Conservation (phyloP, 1,140 invertebrate genomes). For the Harpegnathos saltator region DNA sequence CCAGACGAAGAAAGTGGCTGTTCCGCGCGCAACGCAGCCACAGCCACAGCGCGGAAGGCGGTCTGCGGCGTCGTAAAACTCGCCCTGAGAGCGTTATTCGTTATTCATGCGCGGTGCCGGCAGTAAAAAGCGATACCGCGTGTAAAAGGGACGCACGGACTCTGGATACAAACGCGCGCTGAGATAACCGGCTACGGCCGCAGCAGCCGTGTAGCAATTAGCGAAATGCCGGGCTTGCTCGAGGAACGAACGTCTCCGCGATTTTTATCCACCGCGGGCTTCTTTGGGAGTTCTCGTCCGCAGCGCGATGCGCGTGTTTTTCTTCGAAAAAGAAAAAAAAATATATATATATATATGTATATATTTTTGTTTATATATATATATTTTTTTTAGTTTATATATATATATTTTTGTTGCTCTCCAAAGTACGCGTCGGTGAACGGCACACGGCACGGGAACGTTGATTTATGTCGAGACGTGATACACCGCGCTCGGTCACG, state of each 20-base stretch:
- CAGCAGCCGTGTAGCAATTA: neutral
- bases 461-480: conserved; percentile 49
- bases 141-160: neutral
- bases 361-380: too few relatives aligned
- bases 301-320: too few relatives aligned
- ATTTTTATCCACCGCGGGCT: neutral
- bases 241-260: neutral
- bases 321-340: too few relatives aligned
- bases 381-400: too few relatives aligned
- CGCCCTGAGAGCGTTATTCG: neutral
- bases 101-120: neutral
- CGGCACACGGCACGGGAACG: neutral
- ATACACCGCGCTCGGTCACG: neutral
- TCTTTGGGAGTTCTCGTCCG: too few relatives aligned
- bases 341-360: too few relatives aligned
- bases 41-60: too few relatives aligned
- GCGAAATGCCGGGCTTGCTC: neutral
- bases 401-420: too few relatives aligned
- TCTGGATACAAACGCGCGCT: neutral
- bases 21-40: too few relatives aligned
- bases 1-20: too few relatives aligned
- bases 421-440: conserved; percentile 9
- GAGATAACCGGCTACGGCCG: too few relatives aligned
- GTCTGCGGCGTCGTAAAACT: neutral
- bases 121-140: conserved; percentile 4